Percentiles rank a stretch among this genome's conserved stretches.
Conservation (phyloP, 1,140 invertebrate species). For the Nylanderia fulva region DNA sequence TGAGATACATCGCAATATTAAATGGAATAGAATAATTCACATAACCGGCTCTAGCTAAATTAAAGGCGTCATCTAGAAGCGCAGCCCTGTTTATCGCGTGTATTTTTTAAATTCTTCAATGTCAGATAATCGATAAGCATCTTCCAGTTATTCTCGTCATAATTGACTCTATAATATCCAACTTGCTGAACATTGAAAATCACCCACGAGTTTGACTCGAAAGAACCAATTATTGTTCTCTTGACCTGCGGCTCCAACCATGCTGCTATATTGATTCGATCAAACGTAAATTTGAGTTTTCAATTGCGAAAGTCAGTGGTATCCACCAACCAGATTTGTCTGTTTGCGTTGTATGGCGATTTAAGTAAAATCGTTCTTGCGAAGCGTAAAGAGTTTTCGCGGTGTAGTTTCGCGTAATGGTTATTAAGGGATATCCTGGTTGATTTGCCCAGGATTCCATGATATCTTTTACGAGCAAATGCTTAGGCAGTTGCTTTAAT, state of each 20-base stretch:
- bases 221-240: constrained; percentile 22
- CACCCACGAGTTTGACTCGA: constrained; percentile 80
- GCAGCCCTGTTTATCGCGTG: constrained; percentile 86
- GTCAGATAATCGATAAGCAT: constrained; percentile 81
- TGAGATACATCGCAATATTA: constrained; percentile 85
- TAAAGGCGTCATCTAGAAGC: constrained; percentile 88
- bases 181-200: constrained; percentile 84
- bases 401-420: constrained; percentile 35
- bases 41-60: constrained; percentile 84
- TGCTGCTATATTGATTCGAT: constrained; percentile 62
- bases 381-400: neutral
- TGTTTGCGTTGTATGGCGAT: neutral
- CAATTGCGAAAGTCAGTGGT: constrained; percentile 79
- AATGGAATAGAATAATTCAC: constrained; percentile 85
- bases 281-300: constrained; percentile 76
- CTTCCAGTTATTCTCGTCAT: constrained; percentile 86
- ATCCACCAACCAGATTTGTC: constrained; percentile 80
- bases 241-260: constrained; percentile 83
- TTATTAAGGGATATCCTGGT: constrained; percentile 64
- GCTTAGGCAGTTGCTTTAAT: constrained; percentile 40
- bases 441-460: constrained; percentile 78
- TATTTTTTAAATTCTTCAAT: constrained; percentile 78
- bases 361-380: constrained; percentile 66
- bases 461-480: constrained; percentile 78
- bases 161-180: constrained; percentile 87